phyloP scores from a whole-genome alignment of 2,113 vertebrate species.

The Anthoscopus minutus region DNA sequence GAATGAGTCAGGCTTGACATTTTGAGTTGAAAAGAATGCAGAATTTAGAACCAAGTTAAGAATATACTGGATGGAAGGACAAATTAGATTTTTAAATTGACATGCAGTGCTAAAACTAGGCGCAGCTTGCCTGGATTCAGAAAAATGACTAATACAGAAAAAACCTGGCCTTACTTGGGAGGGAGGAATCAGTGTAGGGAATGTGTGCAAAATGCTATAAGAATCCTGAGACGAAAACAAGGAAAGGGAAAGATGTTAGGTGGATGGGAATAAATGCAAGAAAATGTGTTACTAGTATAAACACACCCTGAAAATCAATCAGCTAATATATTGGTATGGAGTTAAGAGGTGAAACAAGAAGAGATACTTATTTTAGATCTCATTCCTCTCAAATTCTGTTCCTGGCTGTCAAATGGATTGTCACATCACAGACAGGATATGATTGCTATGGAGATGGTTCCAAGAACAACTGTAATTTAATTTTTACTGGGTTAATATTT shows the following conservation, averaged over 20 bases:
- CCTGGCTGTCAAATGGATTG: not conserved
- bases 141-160: constrained; percentile 42
- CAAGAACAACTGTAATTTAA: not conserved
- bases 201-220: not conserved
- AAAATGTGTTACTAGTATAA: not conserved
- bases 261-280: not conserved
- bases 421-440: not conserved
- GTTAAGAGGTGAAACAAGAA: not conserved
- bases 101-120: constrained; percentile 10
- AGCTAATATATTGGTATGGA: not conserved
- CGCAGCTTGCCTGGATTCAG: constrained; percentile 15
- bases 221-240: not conserved
- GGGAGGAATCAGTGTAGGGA: not conserved
- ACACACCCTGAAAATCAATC: not conserved
- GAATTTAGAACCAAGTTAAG: constrained; percentile 22
- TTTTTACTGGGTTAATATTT: not conserved
- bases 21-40: not conserved
- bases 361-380: not conserved
- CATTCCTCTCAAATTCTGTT: not conserved
- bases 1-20: constrained; percentile 35
- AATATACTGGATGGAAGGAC: not conserved
- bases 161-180: not conserved
- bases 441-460: not conserved
- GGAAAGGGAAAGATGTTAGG: not conserved
- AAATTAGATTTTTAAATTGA: constrained; percentile 7